Evolutionary conservation across 2,113 vertebrate species (phyloP).

Genomic region (Brachyhypopomus gauderio): DNA sequence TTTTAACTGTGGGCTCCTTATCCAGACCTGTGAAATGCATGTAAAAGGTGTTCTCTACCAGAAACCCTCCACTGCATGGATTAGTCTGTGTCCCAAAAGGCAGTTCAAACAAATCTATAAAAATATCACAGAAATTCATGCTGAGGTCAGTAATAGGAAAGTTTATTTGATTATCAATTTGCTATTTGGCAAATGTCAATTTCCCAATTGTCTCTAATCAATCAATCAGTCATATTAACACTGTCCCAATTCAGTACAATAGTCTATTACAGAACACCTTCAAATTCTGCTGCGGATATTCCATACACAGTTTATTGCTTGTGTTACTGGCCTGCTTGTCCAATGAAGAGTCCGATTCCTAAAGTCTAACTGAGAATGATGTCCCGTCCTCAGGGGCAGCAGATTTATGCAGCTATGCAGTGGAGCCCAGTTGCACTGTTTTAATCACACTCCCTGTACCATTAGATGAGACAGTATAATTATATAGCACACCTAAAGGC

Average conservation of each 20-base stretch:
- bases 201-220: too few relatives aligned
- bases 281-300: not conserved
- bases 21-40: not conserved
- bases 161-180: not conserved
- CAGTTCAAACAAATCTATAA: not conserved
- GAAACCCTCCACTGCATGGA: constrained; percentile 17
- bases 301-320: not conserved
- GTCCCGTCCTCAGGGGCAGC: not conserved
- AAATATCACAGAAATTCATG: not conserved
- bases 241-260: too few relatives aligned
- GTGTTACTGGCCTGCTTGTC: not conserved
- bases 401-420: not conserved
- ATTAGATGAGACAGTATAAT: constrained; percentile 43
- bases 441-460: constrained; percentile 46
- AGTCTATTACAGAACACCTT: not conserved
- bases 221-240: too few relatives aligned
- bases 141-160: not conserved
- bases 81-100: not conserved
- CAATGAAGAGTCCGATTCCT: constrained; percentile 2
- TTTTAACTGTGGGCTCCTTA: constrained; percentile 12
- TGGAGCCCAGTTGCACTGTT: constrained; percentile 21
- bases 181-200: not conserved
- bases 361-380: not conserved
- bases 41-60: not conserved
- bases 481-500: constrained; percentile 45